Base-by-base conservation (phyloP, 2,797 vertebrate species). In the Chaunax sp. region DNA sequence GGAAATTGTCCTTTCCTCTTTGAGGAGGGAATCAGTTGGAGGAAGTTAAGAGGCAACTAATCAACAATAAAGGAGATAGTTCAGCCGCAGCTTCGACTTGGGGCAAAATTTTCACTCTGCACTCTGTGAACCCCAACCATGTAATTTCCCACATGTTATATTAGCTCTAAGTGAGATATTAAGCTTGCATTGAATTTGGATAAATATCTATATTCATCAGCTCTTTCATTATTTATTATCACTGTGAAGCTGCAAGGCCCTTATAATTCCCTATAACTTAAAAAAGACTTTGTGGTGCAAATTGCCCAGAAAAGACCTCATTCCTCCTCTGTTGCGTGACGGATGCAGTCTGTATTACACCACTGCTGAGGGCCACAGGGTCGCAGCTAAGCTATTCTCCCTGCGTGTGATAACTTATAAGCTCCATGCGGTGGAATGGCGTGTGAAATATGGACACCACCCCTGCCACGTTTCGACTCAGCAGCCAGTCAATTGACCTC, bases 1-100 rank as follows among this genome's bases (percentile, higher is more conserved):
- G 88, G 87, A 92, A 92, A 92, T 90, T 87, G 85, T 83, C 53
- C 84, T 87, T 91, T 88, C 82, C 78, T 88, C 77, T 88, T 81
- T 78, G 70, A 47, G 69, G 44, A 72, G 56, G 64, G 53, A 80
- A 81, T 68, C 70, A 70, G 64, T 75, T 51, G 18, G 58, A 65
- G 50, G 51, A 73, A 72, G 73, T 77, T 71, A 81, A 70, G 72
- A 84, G 57, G 53, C 62, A 83, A 70, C 86, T 82, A 81, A 85
- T 86, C 81, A 79, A 77, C 80, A 85, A 66, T 65, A 76, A 82
- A 82, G 71, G 51, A 80, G 61, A 83, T 54, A 68, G 71, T 78
- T 81, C 33, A 49, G 63, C 64, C 53, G 47, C 15, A 47, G 65
- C 72, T 5, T 63, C 4, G 49, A 70, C 69, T 84, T 78, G 64